Percentiles rank a stretch among this genome's conserved stretches.
Conservation (phyloP, 1,140 invertebrate genomes). For the Trachymyrmex septentrionalis region DNA sequence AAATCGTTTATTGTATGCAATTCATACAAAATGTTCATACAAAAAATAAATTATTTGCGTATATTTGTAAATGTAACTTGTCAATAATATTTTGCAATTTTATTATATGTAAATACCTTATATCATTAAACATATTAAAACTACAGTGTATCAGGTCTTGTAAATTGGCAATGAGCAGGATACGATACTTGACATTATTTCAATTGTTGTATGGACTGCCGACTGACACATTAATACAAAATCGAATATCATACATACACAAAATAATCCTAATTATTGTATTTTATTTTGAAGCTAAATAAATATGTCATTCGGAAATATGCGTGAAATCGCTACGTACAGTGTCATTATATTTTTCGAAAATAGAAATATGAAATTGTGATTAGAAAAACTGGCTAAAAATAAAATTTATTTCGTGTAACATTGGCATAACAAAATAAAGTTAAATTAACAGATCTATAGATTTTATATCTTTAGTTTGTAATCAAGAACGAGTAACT, state of each 20-base stretch:
- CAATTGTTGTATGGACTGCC: slow-evolving; percentile 79
- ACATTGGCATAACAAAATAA: slow-evolving; percentile 81
- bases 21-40: slow-evolving; percentile 19
- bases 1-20: slow-evolving; percentile 18
- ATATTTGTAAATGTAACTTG: slow-evolving; percentile 5
- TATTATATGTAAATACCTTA: not conserved
- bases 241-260: slow-evolving; percentile 72
- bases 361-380: slow-evolving; percentile 71
- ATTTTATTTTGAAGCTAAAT: slow-evolving; percentile 72
- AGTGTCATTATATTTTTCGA: slow-evolving; percentile 75
- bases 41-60: slow-evolving; percentile 11
- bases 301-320: slow-evolving; percentile 64
- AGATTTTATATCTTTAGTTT: slow-evolving; percentile 9
- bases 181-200: slow-evolving; percentile 74
- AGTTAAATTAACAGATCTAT: slow-evolving; percentile 76
- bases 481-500: slow-evolving; percentile 42
- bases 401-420: slow-evolving; percentile 78
- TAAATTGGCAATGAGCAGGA: slow-evolving; percentile 75
- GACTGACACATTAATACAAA: slow-evolving; percentile 79
- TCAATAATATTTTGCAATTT: not conserved
- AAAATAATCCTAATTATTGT: slow-evolving; percentile 68
- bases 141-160: slow-evolving; percentile 41
- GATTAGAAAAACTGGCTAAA: slow-evolving; percentile 65
- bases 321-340: slow-evolving; percentile 64
- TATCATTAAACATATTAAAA: slow-evolving; percentile 17